Conservation (phyloP, 1,140 invertebrate species). For the Lanistes nyassanus region DNA sequence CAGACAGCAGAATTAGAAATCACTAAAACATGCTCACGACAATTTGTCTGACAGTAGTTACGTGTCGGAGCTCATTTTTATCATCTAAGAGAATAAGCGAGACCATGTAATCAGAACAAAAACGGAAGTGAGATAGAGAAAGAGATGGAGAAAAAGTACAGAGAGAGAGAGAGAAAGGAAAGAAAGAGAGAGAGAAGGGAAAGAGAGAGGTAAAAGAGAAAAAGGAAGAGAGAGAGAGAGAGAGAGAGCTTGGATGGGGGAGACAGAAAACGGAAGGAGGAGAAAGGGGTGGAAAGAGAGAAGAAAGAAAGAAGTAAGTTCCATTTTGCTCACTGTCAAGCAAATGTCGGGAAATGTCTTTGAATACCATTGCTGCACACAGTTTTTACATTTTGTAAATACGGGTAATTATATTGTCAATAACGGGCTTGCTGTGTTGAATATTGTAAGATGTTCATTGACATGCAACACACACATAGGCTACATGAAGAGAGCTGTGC, state of each 20-base stretch:
- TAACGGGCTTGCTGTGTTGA: too few species aligned
- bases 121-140: neutral
- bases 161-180: neutral
- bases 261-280: neutral
- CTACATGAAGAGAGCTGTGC: too few species aligned
- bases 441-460: too few species aligned
- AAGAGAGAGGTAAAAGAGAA: neutral
- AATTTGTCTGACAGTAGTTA: neutral
- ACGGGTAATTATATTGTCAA: neutral
- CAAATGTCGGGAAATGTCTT: neutral
- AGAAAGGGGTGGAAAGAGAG: neutral
- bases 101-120: neutral
- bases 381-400: neutral
- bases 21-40: neutral
- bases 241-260: neutral
- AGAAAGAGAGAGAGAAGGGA: neutral
- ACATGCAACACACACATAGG: too few species aligned
- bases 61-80: neutral
- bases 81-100: neutral
- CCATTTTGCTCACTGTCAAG: neutral
- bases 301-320: neutral
- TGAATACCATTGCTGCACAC: neutral
- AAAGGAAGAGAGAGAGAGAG: slow-evolving; percentile 1
- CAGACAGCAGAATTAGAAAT: neutral
- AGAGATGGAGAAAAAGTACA: neutral